phyloP scores from a whole-genome alignment of 2,888 invertebrate genomes.

The Xylophagus ater region DNA sequence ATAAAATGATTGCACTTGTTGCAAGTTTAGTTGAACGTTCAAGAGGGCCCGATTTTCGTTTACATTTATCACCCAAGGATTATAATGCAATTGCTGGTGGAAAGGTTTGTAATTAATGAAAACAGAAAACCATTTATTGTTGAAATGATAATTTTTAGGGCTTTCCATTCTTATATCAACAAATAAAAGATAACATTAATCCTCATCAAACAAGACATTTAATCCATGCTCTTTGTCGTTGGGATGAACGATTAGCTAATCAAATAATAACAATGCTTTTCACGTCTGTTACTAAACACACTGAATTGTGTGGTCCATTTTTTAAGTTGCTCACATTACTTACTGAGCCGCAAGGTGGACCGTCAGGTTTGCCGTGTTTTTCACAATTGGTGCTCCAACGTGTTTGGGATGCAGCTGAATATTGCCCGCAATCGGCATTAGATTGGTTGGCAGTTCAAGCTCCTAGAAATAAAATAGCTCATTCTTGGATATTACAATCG shows the following conservation, averaged over 20 bases:
- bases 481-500: constrained; percentile 85
- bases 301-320: constrained; percentile 82
- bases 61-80: constrained; percentile 67
- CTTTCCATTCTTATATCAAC: constrained; percentile 88
- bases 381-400: constrained; percentile 78
- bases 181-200: constrained; percentile 88
- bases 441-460: constrained; percentile 84
- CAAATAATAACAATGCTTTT: constrained; percentile 85
- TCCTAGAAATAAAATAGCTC: constrained; percentile 79
- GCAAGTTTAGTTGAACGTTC: constrained; percentile 82
- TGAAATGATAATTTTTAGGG: constrained; percentile 45
- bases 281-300: constrained; percentile 79
- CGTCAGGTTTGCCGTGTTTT: constrained; percentile 79
- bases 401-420: constrained; percentile 84
- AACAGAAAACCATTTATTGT: constrained; percentile 10
- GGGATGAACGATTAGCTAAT: constrained; percentile 80
- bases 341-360: constrained; percentile 67
- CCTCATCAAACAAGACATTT: constrained; percentile 83
- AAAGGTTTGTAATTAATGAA: constrained; percentile 59
- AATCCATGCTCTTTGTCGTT: constrained; percentile 81
- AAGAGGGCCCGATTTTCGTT: constrained; percentile 59
- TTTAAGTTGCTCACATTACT: constrained; percentile 82
- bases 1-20: constrained; percentile 90
- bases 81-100: constrained; percentile 74
- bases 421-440: constrained; percentile 80